These are phyloP conservation scores for Psophia crepitans DNA, from an alignment of 2,113 vertebrate species.

Conservation along the genomic window DNA sequence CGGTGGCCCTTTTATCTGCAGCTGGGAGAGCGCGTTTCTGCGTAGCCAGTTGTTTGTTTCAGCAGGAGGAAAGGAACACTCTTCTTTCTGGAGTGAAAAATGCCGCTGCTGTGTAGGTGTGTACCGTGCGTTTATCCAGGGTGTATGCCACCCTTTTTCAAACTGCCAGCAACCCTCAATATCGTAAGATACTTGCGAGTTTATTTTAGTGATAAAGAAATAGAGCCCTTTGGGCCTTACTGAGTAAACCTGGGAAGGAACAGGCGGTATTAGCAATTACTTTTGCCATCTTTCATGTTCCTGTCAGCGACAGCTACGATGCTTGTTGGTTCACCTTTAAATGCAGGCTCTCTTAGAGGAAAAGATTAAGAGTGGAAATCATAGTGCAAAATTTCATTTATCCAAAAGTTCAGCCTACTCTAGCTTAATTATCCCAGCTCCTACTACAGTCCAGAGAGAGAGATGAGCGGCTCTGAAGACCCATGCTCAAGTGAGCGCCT, in stretches of 20 bases:
- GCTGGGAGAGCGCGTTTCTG: neutral
- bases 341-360: neutral
- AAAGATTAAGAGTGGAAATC: neutral
- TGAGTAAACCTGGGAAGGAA: neutral
- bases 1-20: neutral
- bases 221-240: neutral
- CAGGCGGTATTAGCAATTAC: neutral
- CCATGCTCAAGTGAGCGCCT: neutral
- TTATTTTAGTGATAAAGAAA: conserved; percentile 8
- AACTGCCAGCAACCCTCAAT: neutral
- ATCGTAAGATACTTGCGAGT: neutral
- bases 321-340: neutral
- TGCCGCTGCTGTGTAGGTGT: neutral
- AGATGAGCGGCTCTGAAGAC: neutral
- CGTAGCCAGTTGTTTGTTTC: neutral
- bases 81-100: neutral
- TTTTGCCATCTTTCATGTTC: neutral
- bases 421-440: neutral
- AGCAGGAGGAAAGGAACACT: neutral
- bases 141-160: neutral
- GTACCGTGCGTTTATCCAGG: neutral
- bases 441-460: neutral
- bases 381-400: neutral
- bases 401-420: neutral
- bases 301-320: neutral